Evolutionary conservation across 2,113 vertebrate genomes (phyloP).

Genomic region (Bos taurus): DNA sequence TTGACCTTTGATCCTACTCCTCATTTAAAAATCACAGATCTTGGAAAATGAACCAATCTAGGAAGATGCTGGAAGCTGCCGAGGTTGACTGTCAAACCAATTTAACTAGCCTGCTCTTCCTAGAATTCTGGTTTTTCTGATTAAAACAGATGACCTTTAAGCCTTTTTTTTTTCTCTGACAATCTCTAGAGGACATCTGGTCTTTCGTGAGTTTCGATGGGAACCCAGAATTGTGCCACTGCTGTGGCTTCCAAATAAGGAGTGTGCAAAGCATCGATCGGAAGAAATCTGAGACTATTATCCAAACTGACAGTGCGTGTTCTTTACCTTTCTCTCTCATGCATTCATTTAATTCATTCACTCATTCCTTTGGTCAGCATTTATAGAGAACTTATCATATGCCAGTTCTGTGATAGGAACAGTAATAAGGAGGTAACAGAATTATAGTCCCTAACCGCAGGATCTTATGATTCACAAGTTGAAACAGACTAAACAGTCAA

Average conservation of each 20-base stretch:
- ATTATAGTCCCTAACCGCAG: not conserved
- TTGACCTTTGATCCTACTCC: slow-evolving; percentile 33
- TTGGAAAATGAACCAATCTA: slow-evolving; percentile 21
- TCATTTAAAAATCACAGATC: slow-evolving; percentile 50
- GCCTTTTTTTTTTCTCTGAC: not conserved
- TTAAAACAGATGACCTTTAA: slow-evolving; percentile 23
- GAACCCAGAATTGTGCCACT: not conserved
- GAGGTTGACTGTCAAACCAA: not conserved
- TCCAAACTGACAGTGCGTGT: not conserved
- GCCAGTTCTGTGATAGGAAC: not conserved
- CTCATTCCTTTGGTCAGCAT: not conserved
- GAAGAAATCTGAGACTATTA: not conserved
- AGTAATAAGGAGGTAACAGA: not conserved
- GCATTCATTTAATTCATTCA: not conserved
- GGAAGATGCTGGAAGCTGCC: slow-evolving; percentile 22
- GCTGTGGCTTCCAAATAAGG: not conserved
- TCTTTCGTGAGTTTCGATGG: not conserved
- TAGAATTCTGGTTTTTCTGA: slow-evolving; percentile 26
- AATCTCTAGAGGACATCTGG: slow-evolving; percentile 9
- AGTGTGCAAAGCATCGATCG: not conserved
- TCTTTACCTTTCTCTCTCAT: not conserved
- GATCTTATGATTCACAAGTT: not conserved
- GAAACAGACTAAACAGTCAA: not conserved
- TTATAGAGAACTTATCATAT: not conserved
- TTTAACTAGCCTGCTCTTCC: not conserved